Evolutionary conservation across 1,140 invertebrate species (phyloP).

Genomic region (Drosophila mojavensis): DNA sequence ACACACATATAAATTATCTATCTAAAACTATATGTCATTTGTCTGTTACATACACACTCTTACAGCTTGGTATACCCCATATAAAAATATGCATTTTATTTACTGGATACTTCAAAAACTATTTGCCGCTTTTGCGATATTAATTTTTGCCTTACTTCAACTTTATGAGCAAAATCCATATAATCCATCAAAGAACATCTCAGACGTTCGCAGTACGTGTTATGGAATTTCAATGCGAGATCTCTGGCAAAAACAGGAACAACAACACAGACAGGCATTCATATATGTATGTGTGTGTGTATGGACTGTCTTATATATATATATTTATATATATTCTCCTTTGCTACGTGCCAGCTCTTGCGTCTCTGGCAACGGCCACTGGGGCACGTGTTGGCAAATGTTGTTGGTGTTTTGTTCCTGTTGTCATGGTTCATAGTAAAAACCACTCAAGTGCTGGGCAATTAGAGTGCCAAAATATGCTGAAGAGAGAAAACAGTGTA

Average conservation of each 20-base stretch:
- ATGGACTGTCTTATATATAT: no score
- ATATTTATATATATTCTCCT: not conserved
- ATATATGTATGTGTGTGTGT: no score
- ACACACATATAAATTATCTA: no score
- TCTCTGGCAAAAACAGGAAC: slow-evolving; percentile 29
- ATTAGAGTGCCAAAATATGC: slow-evolving; percentile 48
- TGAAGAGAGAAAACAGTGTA: not conserved
- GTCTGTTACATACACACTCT: not conserved
- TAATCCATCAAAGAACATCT: slow-evolving; percentile 79
- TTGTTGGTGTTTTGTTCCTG: slow-evolving; percentile 8
- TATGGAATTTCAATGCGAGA: slow-evolving; percentile 74
- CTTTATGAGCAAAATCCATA: slow-evolving; percentile 82
- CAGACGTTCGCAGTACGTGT: slow-evolving; percentile 57
- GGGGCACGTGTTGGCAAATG: slow-evolving; percentile 55
- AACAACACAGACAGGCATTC: not conserved
- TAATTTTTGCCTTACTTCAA: slow-evolving; percentile 51
- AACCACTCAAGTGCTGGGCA: slow-evolving; percentile 55
- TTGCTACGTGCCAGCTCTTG: slow-evolving; percentile 33
- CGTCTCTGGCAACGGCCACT: slow-evolving; percentile 14
- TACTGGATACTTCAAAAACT: slow-evolving; percentile 64
- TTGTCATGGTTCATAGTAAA: slow-evolving; percentile 33
- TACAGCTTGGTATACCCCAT: not conserved
- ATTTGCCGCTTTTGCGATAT: slow-evolving; percentile 59
- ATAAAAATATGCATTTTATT: not conserved
- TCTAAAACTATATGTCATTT: no score